Evolutionary conservation across 2,113 vertebrate species (phyloP).

Genomic region (Azemiops feae): DNA sequence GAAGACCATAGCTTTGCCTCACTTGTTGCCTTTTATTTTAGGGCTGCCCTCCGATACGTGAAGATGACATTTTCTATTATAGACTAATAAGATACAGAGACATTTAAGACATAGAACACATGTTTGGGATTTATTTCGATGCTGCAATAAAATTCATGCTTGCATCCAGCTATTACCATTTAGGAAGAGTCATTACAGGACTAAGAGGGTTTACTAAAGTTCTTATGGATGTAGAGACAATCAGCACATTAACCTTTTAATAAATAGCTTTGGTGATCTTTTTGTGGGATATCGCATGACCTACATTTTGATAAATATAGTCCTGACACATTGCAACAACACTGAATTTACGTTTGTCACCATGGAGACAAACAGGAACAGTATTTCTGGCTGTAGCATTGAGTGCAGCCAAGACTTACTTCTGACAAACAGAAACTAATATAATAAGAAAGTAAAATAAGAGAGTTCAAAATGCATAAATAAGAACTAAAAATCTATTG

Average conservation of each 20-base stretch:
- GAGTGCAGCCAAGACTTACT: conserved; percentile 17
- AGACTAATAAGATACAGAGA: conserved; percentile 15
- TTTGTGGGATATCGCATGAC: conserved; percentile 21
- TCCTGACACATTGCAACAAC: conserved; percentile 8
- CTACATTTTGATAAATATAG: conserved; percentile 25
- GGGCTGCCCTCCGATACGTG: neutral
- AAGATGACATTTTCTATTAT: conserved; percentile 15
- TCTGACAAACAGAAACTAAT: neutral
- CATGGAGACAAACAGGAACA: conserved; percentile 3
- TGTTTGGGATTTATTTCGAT: conserved; percentile 18
- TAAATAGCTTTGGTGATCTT: conserved; percentile 31
- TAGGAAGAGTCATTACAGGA: conserved; percentile 18
- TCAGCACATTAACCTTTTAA: conserved; percentile 41
- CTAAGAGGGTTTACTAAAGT: conserved; percentile 29
- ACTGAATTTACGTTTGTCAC: conserved; percentile 18
- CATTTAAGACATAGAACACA: conserved; percentile 8
- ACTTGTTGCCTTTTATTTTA: neutral
- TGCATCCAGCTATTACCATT: conserved; percentile 22
- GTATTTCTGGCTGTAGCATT: conserved; percentile 10
- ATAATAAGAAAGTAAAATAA: conserved; percentile 9
- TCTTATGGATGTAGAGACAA: conserved; percentile 22
- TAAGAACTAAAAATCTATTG: conserved; percentile 1
- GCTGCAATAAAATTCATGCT: conserved; percentile 23
- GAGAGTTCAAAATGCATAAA: neutral
- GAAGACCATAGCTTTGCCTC: neutral